These are phyloP conservation scores for Propithecus coquereli DNA, from an alignment of 2,113 vertebrate genomes.

Conservation along the genomic window DNA sequence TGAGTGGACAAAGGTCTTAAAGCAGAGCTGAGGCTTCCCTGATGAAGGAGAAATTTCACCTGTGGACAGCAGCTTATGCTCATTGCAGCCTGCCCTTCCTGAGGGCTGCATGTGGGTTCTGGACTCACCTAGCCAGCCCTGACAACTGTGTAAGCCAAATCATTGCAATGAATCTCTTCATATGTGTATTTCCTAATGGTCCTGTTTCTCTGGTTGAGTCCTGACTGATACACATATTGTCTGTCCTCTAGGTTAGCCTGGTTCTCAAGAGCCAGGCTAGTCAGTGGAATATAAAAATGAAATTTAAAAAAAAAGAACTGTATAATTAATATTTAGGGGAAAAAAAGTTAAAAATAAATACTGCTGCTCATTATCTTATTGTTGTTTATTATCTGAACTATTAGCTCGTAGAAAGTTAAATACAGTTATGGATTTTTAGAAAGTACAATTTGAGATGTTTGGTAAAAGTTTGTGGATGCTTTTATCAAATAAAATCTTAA, in stretches of 20 bases:
- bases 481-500: constrained; percentile 24
- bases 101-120: background rate
- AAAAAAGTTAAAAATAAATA: constrained; percentile 38
- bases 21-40: background rate
- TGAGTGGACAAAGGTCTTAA: background rate
- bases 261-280: background rate
- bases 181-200: background rate
- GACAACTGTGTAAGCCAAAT: background rate
- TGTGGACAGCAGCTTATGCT: background rate
- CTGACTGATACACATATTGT: background rate
- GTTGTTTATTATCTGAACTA: constrained; percentile 23
- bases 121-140: background rate
- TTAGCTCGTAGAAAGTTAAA: constrained; percentile 39
- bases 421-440: background rate
- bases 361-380: constrained; percentile 21
- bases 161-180: background rate
- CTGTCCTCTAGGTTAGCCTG: background rate
- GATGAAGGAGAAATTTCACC: background rate
- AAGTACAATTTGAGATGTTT: background rate
- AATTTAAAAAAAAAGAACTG: background rate
- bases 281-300: constrained; percentile 4
- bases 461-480: background rate
- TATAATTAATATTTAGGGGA: constrained; percentile 21
- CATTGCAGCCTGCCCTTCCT: background rate
- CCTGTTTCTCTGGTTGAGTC: background rate